A percentile compares a stretch with the other conserved stretches of the same genome.
These are phyloP conservation scores for Benitochromis conjunctus DNA, from an alignment of 2,113 vertebrate genomes.

Conservation along the genomic window DNA sequence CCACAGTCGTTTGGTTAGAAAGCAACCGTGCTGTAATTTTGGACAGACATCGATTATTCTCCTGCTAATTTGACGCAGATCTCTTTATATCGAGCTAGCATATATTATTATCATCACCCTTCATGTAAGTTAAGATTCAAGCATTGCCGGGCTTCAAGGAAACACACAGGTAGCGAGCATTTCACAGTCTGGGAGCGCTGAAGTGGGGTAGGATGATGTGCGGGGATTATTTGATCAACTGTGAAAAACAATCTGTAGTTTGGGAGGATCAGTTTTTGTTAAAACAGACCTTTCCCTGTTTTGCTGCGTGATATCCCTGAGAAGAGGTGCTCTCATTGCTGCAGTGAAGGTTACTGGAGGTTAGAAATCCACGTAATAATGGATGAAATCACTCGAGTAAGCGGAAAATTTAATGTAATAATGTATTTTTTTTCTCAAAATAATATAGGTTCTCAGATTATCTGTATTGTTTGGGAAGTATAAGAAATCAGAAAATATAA, in stretches of 20 bases:
- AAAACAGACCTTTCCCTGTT: conserved; percentile 68
- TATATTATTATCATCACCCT: background rate
- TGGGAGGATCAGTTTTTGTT: conserved; percentile 59
- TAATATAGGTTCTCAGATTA: background rate
- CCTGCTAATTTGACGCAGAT: background rate
- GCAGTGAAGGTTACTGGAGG: conserved; percentile 36
- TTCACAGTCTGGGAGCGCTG: conserved; percentile 57
- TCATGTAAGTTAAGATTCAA: background rate
- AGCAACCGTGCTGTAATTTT: background rate
- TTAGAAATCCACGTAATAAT: background rate
- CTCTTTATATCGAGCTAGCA: background rate
- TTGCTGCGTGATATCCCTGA: conserved; percentile 75
- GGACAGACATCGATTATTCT: background rate
- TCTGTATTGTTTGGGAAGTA: background rate
- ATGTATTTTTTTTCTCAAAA: background rate
- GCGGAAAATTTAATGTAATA: background rate
- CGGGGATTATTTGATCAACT: conserved; percentile 63
- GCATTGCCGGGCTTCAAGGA: background rate
- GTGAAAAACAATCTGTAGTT: conserved; percentile 70
- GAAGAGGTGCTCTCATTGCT: conserved; percentile 55
- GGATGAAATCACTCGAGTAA: background rate
- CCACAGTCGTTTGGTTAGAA: background rate
- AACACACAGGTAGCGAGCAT: conserved; percentile 19
- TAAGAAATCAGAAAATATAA: background rate
- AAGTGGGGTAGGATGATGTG: conserved; percentile 55